Evolutionary conservation across 2,888 invertebrate species (phyloP), one percentile per base, ranked within the genome.

Genomic region (Caenorhabditis virilis): DNA sequence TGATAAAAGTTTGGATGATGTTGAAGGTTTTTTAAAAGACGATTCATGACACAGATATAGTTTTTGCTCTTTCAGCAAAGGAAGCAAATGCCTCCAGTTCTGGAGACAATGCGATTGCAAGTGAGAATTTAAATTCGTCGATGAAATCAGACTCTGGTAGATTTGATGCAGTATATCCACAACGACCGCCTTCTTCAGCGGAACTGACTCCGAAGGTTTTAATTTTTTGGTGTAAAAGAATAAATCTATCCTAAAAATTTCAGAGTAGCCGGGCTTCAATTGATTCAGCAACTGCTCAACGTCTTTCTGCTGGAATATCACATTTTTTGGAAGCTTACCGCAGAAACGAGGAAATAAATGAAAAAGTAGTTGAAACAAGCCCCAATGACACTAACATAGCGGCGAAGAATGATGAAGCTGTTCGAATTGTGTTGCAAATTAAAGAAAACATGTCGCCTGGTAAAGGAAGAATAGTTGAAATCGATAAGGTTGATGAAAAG

Each of bases 241-340:
- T n/a, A n/a, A n/a, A 9, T 30, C 30, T 13, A 30, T 30, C 30
- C 13, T 30, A 30, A 30, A 30, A 9, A 9, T 30, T 30, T 30
- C 30, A 30, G 30, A 30, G 13, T 30, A 6, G n/a, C n/a, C n/a
- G 60, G 25, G 38, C 30, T 15, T 54, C 54, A 22, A 20, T 61
- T n/a, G 60, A 55, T 41, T 20, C 39, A 4, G 50, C 49, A 26
- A 48, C 60, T 5, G 60, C 54, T 7, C 46, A 54, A n/a, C 36
- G 50, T 7, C 27, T 61, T 5, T 62, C 62, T 9, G 46, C 48
- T 15, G 60, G 60, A 30, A n/a, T 61, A 9, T 46, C 50, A 0
- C 41, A 46, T 22, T 54, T 22, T 13, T 30, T 61, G 15, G 54
- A 61, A 18, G 11, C 39, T 18, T 39, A 27, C 9, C 26, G 41